Conservation (phyloP, 53 echinoderm and acorn worm species). For the Antedon mediterranea region DNA sequence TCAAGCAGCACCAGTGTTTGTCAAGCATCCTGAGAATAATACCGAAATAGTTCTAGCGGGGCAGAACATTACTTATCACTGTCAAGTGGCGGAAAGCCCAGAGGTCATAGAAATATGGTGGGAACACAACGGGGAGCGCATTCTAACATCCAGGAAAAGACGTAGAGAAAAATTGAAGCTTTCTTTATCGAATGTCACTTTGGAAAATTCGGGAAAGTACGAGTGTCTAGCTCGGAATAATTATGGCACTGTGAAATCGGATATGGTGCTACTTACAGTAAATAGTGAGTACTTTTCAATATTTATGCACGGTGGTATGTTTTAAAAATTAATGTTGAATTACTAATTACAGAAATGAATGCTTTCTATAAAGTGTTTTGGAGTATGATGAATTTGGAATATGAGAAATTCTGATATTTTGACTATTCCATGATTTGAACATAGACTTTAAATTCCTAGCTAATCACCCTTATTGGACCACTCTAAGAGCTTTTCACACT, state of each 20-base stretch:
- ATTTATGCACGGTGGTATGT: too few relatives aligned
- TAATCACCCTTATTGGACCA: too few relatives aligned
- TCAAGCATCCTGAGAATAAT: neutral
- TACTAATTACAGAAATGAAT: too few relatives aligned
- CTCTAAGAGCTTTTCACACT: too few relatives aligned
- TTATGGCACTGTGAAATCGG: slow-evolving; percentile 23
- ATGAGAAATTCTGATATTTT: too few relatives aligned
- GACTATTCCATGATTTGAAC: too few relatives aligned
- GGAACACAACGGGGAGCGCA: neutral
- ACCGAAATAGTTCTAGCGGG: neutral
- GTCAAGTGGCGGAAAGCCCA: neutral
- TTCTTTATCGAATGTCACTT: slow-evolving; percentile 14
- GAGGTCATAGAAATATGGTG: neutral
- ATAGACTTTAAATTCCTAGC: too few relatives aligned
- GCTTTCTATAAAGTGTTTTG: too few relatives aligned
- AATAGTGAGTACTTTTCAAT: slow-evolving; percentile 26
- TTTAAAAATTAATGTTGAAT: too few relatives aligned
- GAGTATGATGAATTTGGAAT: too few relatives aligned
- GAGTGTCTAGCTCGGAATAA: slow-evolving; percentile 37
- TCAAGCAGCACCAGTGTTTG: neutral
- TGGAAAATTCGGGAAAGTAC: slow-evolving; percentile 60
- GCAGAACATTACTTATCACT: neutral
- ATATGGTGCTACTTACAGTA: slow-evolving; percentile 30
- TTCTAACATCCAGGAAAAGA: neutral
- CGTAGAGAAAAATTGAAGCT: slow-evolving; percentile 17